Percentiles rank a stretch among this genome's conserved stretches.
Conservation (phyloP, 2,888 invertebrate species). For the Fragum sueziense region DNA sequence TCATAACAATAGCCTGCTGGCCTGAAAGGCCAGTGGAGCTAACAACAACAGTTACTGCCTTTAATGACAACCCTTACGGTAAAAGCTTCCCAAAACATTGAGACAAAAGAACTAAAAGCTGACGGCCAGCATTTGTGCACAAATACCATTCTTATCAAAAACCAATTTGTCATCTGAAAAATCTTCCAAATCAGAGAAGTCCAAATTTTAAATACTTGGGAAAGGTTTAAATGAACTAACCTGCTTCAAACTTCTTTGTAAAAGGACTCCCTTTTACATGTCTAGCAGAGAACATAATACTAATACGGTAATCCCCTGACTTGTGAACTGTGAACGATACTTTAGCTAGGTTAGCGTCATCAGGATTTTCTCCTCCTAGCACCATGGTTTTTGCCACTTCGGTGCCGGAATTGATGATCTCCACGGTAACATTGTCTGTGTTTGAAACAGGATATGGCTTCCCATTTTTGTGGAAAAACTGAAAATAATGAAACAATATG, state of each 20-base stretch:
- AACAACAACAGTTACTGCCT: too few species aligned
- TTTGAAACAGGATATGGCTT: conserved; percentile 95
- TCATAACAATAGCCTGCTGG: too few species aligned
- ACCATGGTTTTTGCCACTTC: conserved; percentile 93
- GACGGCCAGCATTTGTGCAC: too few species aligned
- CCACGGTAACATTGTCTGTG: conserved; percentile 93
- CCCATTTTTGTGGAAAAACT: conserved; percentile 86
- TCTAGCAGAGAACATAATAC: conserved; percentile 90
- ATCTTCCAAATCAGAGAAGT: too few species aligned
- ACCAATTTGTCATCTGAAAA: too few species aligned
- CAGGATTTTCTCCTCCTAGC: conserved; percentile 92
- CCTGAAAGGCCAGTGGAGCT: too few species aligned
- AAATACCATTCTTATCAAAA: too few species aligned
- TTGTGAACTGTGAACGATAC: conserved; percentile 96
- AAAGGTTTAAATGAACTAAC: conserved; percentile 79
- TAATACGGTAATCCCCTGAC: conserved; percentile 94
- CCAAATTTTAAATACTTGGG: too few species aligned
- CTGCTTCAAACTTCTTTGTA: conserved; percentile 90
- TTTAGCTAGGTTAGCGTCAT: conserved; percentile 92
- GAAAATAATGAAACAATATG: conserved; percentile 37
- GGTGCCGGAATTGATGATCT: conserved; percentile 92
- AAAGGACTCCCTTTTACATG: conserved; percentile 94
- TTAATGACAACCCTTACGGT: too few species aligned
- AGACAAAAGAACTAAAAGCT: too few species aligned
- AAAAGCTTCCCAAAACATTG: too few species aligned